Conservation (phyloP, 2,888 invertebrate species). For the Sphinx pinastri region DNA sequence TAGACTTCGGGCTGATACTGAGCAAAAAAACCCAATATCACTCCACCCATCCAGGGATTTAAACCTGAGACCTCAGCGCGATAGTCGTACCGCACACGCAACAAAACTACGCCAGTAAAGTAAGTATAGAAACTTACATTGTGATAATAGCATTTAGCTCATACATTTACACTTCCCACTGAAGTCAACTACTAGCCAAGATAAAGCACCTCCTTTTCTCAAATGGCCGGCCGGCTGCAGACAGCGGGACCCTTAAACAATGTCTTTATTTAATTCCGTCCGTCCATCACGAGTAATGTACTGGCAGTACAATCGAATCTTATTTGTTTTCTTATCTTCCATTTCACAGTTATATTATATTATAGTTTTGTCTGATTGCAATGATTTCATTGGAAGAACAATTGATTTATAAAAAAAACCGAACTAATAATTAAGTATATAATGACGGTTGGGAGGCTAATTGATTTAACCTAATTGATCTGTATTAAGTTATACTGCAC, state of each 20-base stretch:
- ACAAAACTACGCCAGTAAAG: no score
- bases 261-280: conserved; percentile 31
- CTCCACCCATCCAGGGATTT: no score
- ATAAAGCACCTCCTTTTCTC: not conserved
- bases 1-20: no score
- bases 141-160: not conserved
- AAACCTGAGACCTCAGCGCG: no score
- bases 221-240: not conserved
- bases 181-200: not conserved
- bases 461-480: no score
- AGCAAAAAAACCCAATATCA: no score
- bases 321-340: not conserved
- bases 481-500: no score
- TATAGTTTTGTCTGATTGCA: not conserved
- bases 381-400: no score
- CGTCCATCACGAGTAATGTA: conserved; percentile 14
- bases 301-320: not conserved
- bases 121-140: not conserved
- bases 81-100: no score
- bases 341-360: not conserved
- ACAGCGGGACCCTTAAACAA: conserved; percentile 30
- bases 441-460: no score
- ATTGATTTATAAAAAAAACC: no score
- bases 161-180: not conserved
- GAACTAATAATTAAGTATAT: no score